Conservation (phyloP, 2,113 vertebrate species). For the Neodon shergylaensis region DNA sequence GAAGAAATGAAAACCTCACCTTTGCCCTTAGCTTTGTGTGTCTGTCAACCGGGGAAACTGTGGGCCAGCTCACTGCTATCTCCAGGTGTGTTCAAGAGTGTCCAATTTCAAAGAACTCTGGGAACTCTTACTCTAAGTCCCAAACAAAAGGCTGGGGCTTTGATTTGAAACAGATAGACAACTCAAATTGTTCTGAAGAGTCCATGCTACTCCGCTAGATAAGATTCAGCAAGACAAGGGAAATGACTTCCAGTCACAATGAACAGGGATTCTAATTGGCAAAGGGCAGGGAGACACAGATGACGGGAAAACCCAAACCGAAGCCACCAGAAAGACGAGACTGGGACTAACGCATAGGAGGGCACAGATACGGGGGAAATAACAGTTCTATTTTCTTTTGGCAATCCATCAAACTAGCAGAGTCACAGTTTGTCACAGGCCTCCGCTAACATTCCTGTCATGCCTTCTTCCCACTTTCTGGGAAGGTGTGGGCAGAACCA, state of each 20-base stretch:
- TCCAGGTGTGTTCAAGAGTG: slow-evolving; percentile 69
- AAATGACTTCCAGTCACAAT: slow-evolving; percentile 10
- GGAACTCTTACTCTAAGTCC: slow-evolving; percentile 41
- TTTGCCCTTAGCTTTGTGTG: slow-evolving; percentile 49
- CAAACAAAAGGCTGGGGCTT: slow-evolving; percentile 60
- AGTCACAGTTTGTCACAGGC: background rate
- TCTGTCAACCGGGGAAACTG: slow-evolving; percentile 30
- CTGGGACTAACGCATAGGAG: background rate
- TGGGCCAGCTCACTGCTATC: background rate
- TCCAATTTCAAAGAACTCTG: slow-evolving; percentile 74
- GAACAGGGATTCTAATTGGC: background rate
- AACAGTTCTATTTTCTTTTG: background rate
- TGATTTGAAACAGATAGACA: slow-evolving; percentile 60
- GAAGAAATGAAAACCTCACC: slow-evolving; percentile 73
- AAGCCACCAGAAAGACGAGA: background rate
- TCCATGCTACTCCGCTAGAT: background rate
- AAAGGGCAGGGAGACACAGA: background rate
- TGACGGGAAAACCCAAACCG: background rate
- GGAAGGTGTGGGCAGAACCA: background rate
- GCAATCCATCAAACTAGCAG: background rate
- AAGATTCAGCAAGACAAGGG: background rate
- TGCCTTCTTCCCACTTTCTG: background rate
- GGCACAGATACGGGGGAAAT: background rate
- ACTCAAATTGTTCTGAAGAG: background rate
- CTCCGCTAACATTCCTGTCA: background rate